These are phyloP conservation scores for Oncorhynchus mykiss DNA, from an alignment of 2,113 vertebrate species.

Conservation along the genomic window DNA sequence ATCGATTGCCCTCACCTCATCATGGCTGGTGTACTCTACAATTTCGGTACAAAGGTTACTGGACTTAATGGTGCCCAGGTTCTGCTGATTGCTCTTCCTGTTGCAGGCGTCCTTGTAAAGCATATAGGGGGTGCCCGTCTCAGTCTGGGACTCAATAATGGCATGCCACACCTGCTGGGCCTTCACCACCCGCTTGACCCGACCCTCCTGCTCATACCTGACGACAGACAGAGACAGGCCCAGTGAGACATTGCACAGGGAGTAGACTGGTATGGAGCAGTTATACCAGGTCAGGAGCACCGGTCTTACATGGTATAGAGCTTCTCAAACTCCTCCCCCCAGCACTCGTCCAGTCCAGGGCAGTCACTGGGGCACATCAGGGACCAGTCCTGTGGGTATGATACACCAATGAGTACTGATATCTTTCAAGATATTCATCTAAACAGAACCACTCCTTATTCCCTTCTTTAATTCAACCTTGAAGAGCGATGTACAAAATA, in stretches of 20 bases:
- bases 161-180: constrained; percentile 96
- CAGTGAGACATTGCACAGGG: not conserved
- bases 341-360: constrained; percentile 90
- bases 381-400: constrained; percentile 86
- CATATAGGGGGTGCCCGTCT: constrained; percentile 96
- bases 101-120: constrained; percentile 98
- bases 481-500: not conserved
- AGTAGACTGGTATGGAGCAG: not conserved
- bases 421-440: not conserved
- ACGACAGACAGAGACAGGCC: not conserved
- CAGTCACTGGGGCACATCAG: constrained; percentile 95
- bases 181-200: constrained; percentile 85
- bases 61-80: constrained; percentile 94
- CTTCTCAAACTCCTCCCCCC: constrained; percentile 96
- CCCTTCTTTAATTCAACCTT: not conserved
- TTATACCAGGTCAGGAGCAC: not conserved
- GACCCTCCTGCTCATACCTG: constrained; percentile 89
- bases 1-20: constrained; percentile 77
- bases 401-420: not conserved
- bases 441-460: not conserved
- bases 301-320: constrained; percentile 85
- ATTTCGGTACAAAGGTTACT: constrained; percentile 96
- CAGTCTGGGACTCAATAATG: constrained; percentile 96
- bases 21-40: constrained; percentile 91
- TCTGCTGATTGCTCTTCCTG: constrained; percentile 96